These are phyloP conservation scores for Bembecia ichneumoniformis DNA, from an alignment of 2,888 invertebrate species.

Conservation along the genomic window DNA sequence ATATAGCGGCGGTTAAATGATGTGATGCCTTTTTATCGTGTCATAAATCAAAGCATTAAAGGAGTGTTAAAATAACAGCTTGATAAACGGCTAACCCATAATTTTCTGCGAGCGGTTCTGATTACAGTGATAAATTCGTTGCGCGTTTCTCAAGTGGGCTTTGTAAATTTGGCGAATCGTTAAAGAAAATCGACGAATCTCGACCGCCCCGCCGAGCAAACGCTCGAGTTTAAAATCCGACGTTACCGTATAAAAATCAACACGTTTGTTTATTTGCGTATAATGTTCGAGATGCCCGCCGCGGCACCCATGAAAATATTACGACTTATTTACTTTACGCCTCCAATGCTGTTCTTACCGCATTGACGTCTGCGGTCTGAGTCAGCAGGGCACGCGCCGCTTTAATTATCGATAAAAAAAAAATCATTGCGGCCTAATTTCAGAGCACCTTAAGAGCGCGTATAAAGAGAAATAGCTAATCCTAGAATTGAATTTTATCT, in stretches of 20 bases:
- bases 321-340: constrained; percentile 63
- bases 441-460: too few relatives aligned
- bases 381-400: constrained; percentile 31
- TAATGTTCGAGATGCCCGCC: constrained; percentile 51
- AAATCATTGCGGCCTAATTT: too few relatives aligned
- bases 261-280: constrained; percentile 64
- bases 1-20: too few relatives aligned
- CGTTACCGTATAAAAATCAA: constrained; percentile 63
- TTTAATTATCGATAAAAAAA: too few relatives aligned
- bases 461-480: too few relatives aligned
- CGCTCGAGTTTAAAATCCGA: constrained; percentile 28
- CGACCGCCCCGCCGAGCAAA: constrained; percentile 22
- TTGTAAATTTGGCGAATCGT: constrained; percentile 10
- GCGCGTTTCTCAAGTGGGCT: neutral
- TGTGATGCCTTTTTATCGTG: too few relatives aligned
- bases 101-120: neutral
- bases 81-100: neutral
- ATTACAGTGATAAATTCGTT: neutral
- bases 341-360: constrained; percentile 43
- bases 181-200: constrained; percentile 35
- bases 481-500: too few relatives aligned
- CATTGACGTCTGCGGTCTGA: constrained; percentile 46
- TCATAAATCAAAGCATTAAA: neutral
- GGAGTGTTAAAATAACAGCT: neutral
- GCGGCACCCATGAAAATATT: constrained; percentile 65